Base-by-base conservation (phyloP, 2,113 vertebrate genomes). In the Mastomys coucha region DNA sequence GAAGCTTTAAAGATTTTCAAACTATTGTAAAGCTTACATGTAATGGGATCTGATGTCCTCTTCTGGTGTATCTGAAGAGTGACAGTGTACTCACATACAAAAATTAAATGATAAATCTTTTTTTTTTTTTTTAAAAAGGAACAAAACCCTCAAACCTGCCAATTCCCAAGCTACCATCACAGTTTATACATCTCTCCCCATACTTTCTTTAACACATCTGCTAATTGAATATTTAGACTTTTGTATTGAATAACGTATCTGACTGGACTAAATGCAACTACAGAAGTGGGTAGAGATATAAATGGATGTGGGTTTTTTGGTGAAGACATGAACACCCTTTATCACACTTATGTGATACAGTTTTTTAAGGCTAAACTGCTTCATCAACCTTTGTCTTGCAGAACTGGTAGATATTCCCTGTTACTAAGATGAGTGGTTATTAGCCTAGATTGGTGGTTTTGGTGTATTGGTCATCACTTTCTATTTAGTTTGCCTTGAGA, bases 161-260 rank as follows among this genome's bases (percentile, higher is more conserved):
- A 56, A 70, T 72, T 33, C 53, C 17, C 26, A 76, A 92, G 33
- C n/a, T 82, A 39, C 51, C 31, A 22, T 6, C 24, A 76, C 11
- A 36, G 36, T 39, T 70, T 72, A 45, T 60, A 2, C 63, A 58
- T 86, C n/a, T 17, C 13, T 7, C 56, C 72, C 20, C 0, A 51
- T 5, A 85, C n/a, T 3, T 60, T 56, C 24, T 45, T 73, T 65
- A 24, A 67, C 26, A 65, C 76, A 56, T 4, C 12, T 69, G 19
- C 36, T 77, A 28, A 13, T 94, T 31, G 51, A 39, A 94, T 80
- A 94, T 88, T 94, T 95, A 80, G 53, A 45, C 73, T 91, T 95
- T 81, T 72, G 28, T 82, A 85, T 88, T 39, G 36, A 85, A 4
- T 70, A 7, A 88, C 12, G 22, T 67, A 0, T 90, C 56, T 80